Percentiles rank a stretch among this genome's conserved stretches.
Evolutionary conservation across 2,113 vertebrate species (phyloP).

Genomic region (Mesocricetus auratus): DNA sequence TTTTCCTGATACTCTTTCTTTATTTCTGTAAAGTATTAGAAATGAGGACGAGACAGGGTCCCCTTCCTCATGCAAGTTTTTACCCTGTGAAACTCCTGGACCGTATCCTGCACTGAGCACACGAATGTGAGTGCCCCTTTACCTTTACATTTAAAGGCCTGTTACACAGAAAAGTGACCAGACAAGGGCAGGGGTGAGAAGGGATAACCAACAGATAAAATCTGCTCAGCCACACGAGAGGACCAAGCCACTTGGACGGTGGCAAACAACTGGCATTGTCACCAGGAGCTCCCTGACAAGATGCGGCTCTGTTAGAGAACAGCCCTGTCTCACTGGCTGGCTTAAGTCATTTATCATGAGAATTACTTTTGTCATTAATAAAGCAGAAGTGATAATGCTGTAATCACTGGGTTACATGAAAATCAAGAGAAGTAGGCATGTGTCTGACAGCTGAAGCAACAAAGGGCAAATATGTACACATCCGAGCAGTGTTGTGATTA

Average conservation of each 20-base stretch:
- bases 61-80: not conserved
- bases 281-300: not conserved
- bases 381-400: slow-evolving; percentile 29
- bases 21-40: not conserved
- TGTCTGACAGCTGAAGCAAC: slow-evolving; percentile 32
- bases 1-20: not conserved
- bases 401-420: slow-evolving; percentile 10
- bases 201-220: not conserved
- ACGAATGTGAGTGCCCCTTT: not conserved
- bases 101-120: not conserved
- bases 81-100: not conserved
- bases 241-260: not conserved
- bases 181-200: not conserved
- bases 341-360: slow-evolving; percentile 26
- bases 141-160: not conserved
- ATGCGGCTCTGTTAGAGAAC: not conserved
- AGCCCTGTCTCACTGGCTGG: not conserved
- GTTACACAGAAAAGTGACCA: not conserved
- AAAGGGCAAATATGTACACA: slow-evolving; percentile 14
- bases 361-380: slow-evolving; percentile 21
- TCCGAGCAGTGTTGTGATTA: not conserved
- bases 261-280: not conserved
- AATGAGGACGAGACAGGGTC: not conserved
- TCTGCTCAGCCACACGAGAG: not conserved
- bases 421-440: slow-evolving; percentile 23